Conservation (phyloP, 2,797 vertebrate species). For the Fistularia tabacaria region DNA sequence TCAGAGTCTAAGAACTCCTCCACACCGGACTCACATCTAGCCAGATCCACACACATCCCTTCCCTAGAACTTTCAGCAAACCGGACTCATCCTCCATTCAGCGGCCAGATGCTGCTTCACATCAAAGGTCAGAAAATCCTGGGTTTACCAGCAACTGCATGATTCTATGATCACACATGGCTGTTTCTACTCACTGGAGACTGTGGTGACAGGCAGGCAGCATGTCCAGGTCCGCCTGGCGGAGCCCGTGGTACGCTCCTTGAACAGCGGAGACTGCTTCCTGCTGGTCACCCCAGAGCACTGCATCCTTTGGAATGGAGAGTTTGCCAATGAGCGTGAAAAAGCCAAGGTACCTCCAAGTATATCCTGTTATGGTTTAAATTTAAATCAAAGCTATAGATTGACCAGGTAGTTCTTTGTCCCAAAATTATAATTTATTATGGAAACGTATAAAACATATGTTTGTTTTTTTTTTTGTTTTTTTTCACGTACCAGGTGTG, state of each 20-base stretch:
- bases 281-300: constrained; percentile 69
- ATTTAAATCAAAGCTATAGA: too few relatives aligned
- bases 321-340: constrained; percentile 74
- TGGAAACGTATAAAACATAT: too few relatives aligned
- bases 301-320: constrained; percentile 77
- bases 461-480: background rate
- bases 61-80: constrained; percentile 30
- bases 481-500: background rate
- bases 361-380: background rate
- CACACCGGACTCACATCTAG: constrained; percentile 8
- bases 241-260: constrained; percentile 63
- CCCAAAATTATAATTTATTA: too few relatives aligned
- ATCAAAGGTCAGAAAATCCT: constrained; percentile 72
- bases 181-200: constrained; percentile 9
- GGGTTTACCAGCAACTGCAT: background rate
- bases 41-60: constrained; percentile 19
- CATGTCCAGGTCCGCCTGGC: constrained; percentile 78
- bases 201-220: constrained; percentile 65
- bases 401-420: too few relatives aligned
- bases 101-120: constrained; percentile 75
- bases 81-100: constrained; percentile 58
- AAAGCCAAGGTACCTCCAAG: constrained; percentile 68
- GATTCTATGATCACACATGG: background rate
- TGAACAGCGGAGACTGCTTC: constrained; percentile 82
- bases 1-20: constrained; percentile 71